Percentiles rank a stretch among this genome's conserved stretches.
phyloP scores from a whole-genome alignment of 2,113 vertebrate genomes.

The Corythaixoides concolor region DNA sequence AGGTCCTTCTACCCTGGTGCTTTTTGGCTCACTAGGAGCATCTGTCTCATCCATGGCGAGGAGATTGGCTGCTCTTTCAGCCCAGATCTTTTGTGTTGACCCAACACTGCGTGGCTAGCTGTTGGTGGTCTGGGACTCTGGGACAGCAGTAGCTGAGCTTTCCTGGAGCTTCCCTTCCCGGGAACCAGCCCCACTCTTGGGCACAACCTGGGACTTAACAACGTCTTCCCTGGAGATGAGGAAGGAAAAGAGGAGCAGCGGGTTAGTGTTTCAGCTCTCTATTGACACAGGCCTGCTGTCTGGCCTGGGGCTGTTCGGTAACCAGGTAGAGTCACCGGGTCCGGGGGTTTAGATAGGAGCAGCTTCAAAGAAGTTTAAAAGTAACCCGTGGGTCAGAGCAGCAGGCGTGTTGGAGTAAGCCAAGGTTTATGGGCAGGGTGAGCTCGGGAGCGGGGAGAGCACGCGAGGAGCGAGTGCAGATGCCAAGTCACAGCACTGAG shows the following conservation, averaged over 20 bases:
- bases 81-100: background rate
- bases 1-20: background rate
- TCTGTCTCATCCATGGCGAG: rapidly evolving
- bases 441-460: background rate
- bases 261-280: background rate
- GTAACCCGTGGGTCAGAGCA: conserved; percentile 27
- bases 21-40: background rate
- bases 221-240: background rate
- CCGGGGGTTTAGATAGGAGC: conserved; percentile 1
- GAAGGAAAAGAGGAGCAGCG: background rate
- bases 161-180: background rate
- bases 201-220: background rate
- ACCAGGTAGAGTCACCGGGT: conserved; percentile 7
- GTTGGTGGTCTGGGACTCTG: background rate
- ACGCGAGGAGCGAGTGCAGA: background rate
- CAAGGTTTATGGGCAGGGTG: conserved; percentile 40
- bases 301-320: background rate
- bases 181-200: background rate
- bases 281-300: conserved; percentile 9
- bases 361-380: conserved; percentile 40
- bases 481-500: background rate
- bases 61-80: background rate
- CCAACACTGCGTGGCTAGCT: background rate
- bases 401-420: conserved; percentile 39
- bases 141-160: background rate